Evolutionary conservation across 2,888 invertebrate species (phyloP), one percentile per base, ranked within the genome.

Genomic region (Catonia carolina): DNA sequence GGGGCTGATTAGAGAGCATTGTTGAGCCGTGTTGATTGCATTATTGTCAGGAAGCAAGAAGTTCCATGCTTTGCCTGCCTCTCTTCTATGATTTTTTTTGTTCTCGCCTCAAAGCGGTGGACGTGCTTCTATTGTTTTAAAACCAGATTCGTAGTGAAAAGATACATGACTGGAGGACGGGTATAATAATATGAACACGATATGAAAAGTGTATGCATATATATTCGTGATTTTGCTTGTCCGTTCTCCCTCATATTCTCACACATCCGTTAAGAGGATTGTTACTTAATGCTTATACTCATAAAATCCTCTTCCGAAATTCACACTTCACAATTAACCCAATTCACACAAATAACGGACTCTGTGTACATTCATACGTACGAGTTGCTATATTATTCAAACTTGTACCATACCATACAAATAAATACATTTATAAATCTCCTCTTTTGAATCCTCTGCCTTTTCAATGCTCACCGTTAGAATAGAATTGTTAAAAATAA

Each of bases 1-100:
- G 48, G 37, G 22, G 36, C 39, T 41, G 20, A 36, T 33, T 41
- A 33, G 42, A 18, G 45, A 22, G 27, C 45, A 45, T 45, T 45
- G 45, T 45, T 27, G 45, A 8, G 20, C 45, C 22, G 45, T 45
- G 45, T 45, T 45, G 45, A 45, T 45, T 45, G 45, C 45, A 45
- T 45, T 45, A 45, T 45, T 45, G 45, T 45, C 22, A 23, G 45
- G 14, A 27, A 41, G 45, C 45, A 45, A 45, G 45, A 23, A 45
- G 45, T 23, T 45, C 23, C 7, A 14, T 22, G 23, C 45, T 45
- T 45, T 2, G 23, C 2, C 2, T 27, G 41, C 20, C 41, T 20
- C 10, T 17, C 41, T 41, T 22, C 42, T 14, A 45, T 27, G 5
- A 27, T 27, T 45, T 45, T n/a, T n/a, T 45, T 45, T 45, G 45